These are phyloP conservation scores for Hecatera dysodea DNA, from an alignment of 2,888 invertebrate genomes.

Conservation along the genomic window DNA sequence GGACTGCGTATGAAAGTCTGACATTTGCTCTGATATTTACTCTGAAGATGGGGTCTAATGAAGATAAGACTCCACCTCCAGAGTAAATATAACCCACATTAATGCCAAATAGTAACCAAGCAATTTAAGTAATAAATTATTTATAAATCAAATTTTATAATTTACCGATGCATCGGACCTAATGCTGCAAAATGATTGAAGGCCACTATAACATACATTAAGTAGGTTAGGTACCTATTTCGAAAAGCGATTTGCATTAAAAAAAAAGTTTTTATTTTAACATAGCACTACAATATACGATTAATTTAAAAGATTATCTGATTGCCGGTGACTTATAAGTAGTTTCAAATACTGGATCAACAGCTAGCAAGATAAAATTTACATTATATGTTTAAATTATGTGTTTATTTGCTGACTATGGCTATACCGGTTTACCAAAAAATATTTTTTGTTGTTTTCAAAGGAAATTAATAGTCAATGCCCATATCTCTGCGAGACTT, in stretches of 20 bases:
- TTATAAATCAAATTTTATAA: constrained; percentile 11
- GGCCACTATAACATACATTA: neutral
- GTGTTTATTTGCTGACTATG: constrained; percentile 36
- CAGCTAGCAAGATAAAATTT: neutral
- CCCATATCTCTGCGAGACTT: neutral
- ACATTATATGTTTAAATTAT: constrained; percentile 14
- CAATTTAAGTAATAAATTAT: neutral
- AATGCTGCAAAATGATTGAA: neutral
- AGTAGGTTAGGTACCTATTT: neutral
- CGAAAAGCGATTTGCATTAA: neutral
- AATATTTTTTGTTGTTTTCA: constrained; percentile 1
- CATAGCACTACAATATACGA: neutral
- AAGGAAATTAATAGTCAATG: constrained; percentile 22
- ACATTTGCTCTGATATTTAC: neutral
- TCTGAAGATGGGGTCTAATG: no score
- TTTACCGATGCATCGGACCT: neutral
- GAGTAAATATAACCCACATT: constrained; percentile 10
- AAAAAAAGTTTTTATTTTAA: neutral
- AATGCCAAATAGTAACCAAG: constrained; percentile 5
- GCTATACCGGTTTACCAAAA: constrained; percentile 21
- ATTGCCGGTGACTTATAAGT: neutral
- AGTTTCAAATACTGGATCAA: constrained; percentile 23
- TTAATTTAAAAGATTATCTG: constrained; percentile 1
- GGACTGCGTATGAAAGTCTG: constrained; percentile 1
- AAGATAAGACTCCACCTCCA: neutral